Base-by-base conservation (phyloP, 2,797 vertebrate genomes). In the Sebastes hubbsi region DNA sequence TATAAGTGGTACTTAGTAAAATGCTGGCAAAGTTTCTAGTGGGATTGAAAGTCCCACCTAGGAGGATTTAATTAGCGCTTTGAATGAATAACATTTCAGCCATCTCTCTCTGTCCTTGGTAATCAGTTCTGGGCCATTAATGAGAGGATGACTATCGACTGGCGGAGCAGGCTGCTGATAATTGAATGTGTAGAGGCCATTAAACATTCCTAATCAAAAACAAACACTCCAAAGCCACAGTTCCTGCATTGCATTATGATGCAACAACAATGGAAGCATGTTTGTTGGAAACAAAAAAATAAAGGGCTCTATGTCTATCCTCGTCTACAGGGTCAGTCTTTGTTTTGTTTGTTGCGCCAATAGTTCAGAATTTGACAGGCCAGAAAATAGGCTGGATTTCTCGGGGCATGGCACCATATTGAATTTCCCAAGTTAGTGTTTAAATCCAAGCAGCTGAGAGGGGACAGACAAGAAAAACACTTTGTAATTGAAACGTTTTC, bases 181-280 rank as follows among this genome's bases (percentile, higher is more conserved):
- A 95, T 95, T 94, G 93, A 94, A 95, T 95, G 94, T 95, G 92
- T 90, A 84, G 94, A 95, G 92, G 89, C 91, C 91, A 95, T 96
- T 95, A 95, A 95, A 95, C 94, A 94, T 92, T 94, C 90, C 91
- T 94, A 95, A 95, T 96, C 94, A 96, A 96, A 94, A 95, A 90
- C 91, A 94, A 95, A 95, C 94, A 93, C 94, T 95, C 91, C 91
- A 91, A 90, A 89, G 82, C 73, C 87, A 88, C 84, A 72, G 87
- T 88, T 90, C 71, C 80, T 81, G 69, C 80, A 80, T 74, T 85
- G 89, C 82, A 87, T 89, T 86, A 68, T 68, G 36, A 49, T 16
- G 46, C 72, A 75, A 72, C 64, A 81, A 87, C 80, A 87, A 82
- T 79, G 78, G 75, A 76, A 52, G 72, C 56, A 25, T 63, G 61